Evolutionary conservation across 2,797 vertebrate genomes (phyloP), one percentile per base, ranked within the genome.

Genomic region (Liparis tanakae): DNA sequence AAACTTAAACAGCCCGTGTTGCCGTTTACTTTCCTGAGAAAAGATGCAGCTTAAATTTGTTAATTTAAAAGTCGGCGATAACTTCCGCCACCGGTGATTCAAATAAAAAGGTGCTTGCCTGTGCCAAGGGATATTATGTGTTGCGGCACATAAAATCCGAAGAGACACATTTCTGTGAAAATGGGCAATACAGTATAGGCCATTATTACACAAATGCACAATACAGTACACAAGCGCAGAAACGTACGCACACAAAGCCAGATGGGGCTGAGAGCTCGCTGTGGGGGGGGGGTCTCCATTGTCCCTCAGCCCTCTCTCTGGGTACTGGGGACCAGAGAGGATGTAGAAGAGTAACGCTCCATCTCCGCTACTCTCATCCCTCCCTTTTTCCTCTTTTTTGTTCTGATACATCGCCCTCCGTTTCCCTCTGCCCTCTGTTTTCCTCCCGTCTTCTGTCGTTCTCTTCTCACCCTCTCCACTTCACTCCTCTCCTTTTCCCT

Each of bases 211-310:
- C 85, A 86, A 84, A 89, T 64, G 84, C 69, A 71, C 79, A 85
- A 86, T 84, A 89, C 87, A 79, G 83, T 89, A 90, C 88, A 90
- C 88, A 90, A 74, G 81, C 36, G 41, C 73, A 87, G 85, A 85
- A 88, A 90, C 60, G 50, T 79, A 83, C 44, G 57, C 80, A 87
- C 83, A 86, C 82, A 87, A 22, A 76, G 87, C 82, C 90, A 91
- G 87, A 89, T 90, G 88, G 89, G 88, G 74, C 86, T 74, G 79
- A 81, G 84, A 80, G 81, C 80, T 82, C 43, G 59, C 85, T 79
- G 79, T 85, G 83, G 80, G 86, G 85, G 74, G 73, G 77, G 76
- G 74, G 82, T 90, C 79, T 89, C 81, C 85, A 88, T 86, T 79
- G 85, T 83, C 82, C 82, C 84, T 85, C 87, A 87, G 86, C 87